These are phyloP conservation scores for Acanthurus lineatus DNA, from an alignment of 2,797 vertebrate genomes.

Conservation along the genomic window DNA sequence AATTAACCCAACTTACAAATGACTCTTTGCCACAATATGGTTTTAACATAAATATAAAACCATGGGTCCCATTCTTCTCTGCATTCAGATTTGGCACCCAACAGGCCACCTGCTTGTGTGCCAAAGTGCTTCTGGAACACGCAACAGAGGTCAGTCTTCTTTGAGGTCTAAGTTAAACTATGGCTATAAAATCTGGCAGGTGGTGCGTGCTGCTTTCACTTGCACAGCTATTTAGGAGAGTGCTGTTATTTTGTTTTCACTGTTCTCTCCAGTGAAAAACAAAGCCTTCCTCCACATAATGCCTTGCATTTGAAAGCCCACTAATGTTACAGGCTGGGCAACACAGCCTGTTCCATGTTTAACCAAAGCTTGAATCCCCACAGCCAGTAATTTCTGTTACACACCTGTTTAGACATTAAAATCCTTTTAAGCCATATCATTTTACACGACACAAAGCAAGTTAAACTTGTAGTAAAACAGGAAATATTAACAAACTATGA, in stretches of 20 bases:
- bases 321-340: background rate
- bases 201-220: conserved; percentile 32
- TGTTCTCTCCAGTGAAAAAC: background rate
- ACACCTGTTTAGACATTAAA: background rate
- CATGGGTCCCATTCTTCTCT: background rate
- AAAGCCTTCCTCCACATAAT: background rate
- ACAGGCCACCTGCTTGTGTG: background rate
- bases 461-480: background rate
- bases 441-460: conserved; percentile 1
- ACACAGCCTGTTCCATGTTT: conserved; percentile 1
- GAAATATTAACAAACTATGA: too few species aligned
- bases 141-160: conserved; percentile 2
- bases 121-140: background rate
- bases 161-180: conserved; percentile 38
- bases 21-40: background rate
- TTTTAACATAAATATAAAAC: background rate
- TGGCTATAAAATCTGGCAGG: conserved; percentile 38
- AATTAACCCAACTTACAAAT: background rate
- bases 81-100: background rate
- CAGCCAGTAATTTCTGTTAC: background rate
- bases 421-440: background rate
- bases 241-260: background rate
- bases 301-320: background rate
- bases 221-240: conserved; percentile 29
- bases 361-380: background rate